phyloP scores from a whole-genome alignment of 1,140 invertebrate genomes.

The Monomorium pharaonis region DNA sequence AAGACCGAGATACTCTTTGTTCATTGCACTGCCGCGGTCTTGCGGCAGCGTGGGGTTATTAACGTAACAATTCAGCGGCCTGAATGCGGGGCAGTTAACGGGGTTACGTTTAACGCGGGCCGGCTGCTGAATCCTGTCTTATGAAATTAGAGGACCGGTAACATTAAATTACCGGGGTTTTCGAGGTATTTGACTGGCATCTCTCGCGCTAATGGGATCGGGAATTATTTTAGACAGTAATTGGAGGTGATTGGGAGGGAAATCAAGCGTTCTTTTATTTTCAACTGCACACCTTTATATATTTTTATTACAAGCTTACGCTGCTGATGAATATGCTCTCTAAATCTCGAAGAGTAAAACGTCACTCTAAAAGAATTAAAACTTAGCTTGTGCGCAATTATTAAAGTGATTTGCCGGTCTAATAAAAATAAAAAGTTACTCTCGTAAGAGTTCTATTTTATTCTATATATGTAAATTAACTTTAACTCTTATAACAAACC shows the following conservation, averaged over 20 bases:
- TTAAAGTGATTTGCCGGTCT: too few species aligned
- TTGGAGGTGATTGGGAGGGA: not conserved
- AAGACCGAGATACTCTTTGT: slow-evolving; percentile 16
- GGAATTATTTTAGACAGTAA: slow-evolving; percentile 24
- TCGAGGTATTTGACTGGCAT: not conserved
- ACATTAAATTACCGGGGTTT: not conserved
- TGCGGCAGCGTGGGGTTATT: slow-evolving; percentile 11
- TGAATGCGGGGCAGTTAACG: slow-evolving; percentile 14
- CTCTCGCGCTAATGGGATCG: not conserved
- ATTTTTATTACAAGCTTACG: not conserved
- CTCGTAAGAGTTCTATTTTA: too few species aligned
- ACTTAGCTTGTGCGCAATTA: too few species aligned
- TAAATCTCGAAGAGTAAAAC: too few species aligned
- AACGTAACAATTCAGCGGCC: slow-evolving; percentile 31
- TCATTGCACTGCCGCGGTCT: not conserved
- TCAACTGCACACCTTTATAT: not conserved
- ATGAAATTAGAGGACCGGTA: not conserved
- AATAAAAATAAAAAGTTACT: too few species aligned
- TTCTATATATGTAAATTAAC: too few species aligned
- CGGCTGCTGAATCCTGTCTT: slow-evolving; percentile 18
- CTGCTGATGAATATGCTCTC: not conserved
- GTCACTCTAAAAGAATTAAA: too few species aligned
- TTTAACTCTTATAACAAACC: too few species aligned
- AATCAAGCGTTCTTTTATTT: not conserved
- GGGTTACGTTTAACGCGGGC: not conserved